Conservation (phyloP, 2,888 invertebrate genomes). For the Dolomedes plantarius region DNA sequence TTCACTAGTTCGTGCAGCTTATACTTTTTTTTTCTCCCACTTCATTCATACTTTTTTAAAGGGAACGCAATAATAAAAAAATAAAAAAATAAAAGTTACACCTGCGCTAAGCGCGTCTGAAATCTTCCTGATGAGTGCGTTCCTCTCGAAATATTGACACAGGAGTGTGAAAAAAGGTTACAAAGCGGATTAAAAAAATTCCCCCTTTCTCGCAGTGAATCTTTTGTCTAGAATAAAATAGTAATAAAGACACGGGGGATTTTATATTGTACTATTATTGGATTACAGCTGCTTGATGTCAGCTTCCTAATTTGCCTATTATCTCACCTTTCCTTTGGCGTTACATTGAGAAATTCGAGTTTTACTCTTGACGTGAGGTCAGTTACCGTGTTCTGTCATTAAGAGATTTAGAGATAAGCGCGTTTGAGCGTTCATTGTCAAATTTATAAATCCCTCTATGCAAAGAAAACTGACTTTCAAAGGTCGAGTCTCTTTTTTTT, state of each 20-base stretch:
- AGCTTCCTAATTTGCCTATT: constrained; percentile 9
- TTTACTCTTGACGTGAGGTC: not conserved
- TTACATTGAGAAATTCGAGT: not conserved
- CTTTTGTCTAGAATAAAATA: not conserved
- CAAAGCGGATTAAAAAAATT: not conserved
- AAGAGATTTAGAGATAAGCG: not conserved
- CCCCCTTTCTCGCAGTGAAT: not conserved
- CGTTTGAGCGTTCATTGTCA: not conserved
- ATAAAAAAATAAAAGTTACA: no score
- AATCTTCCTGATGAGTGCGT: not conserved
- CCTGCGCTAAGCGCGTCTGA: no score
- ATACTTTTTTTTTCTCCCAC: not conserved
- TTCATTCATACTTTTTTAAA: not conserved
- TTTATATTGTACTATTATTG: constrained; percentile 2
- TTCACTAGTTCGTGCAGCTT: not conserved
- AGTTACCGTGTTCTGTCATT: not conserved
- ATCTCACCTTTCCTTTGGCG: not conserved
- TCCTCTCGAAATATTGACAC: constrained; percentile 8
- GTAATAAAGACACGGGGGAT: not conserved
- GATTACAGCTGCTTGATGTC: not conserved
- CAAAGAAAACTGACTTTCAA: no score
- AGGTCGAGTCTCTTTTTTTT: no score
- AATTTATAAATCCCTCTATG: no score
- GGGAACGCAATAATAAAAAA: no score
- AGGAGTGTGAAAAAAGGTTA: not conserved